Evolutionary conservation across 2,797 vertebrate genomes (phyloP).

Genomic region (Staurois parvus): DNA sequence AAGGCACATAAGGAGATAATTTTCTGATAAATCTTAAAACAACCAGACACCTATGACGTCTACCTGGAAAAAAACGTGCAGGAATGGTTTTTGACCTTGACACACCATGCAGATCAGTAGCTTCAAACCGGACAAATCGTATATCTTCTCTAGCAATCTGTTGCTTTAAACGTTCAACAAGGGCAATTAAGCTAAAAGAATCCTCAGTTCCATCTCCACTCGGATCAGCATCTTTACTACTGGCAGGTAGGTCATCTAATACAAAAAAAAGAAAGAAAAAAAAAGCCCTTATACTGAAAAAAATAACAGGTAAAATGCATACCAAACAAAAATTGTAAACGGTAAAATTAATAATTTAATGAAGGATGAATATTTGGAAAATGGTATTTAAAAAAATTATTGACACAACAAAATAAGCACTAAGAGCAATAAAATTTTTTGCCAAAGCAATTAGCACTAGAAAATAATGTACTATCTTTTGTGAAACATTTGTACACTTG

Average conservation of each 20-base stretch:
- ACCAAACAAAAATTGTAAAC: no score
- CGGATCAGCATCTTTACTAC: slow-evolving; percentile 66
- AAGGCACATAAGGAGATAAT: background rate
- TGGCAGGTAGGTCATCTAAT: background rate
- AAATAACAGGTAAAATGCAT: no score
- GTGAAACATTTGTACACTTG: no score
- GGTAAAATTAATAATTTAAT: no score
- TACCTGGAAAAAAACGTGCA: slow-evolving; percentile 91
- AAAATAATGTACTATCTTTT: no score
- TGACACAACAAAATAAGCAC: no score
- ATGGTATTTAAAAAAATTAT: no score
- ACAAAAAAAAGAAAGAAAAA: background rate
- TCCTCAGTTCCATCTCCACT: slow-evolving; percentile 70
- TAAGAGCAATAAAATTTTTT: no score
- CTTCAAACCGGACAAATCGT: slow-evolving; percentile 91
- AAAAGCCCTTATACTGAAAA: background rate
- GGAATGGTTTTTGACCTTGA: slow-evolving; percentile 92
- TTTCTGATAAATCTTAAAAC: background rate
- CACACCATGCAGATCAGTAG: slow-evolving; percentile 91
- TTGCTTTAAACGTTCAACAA: slow-evolving; percentile 90
- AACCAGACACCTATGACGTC: slow-evolving; percentile 57
- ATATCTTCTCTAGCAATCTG: slow-evolving; percentile 87
- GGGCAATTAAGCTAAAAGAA: slow-evolving; percentile 76
- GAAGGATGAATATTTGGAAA: no score
- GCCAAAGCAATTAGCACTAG: no score